Conservation (phyloP, 2,888 invertebrate species). For the Hirtodrosophila histrioides region DNA sequence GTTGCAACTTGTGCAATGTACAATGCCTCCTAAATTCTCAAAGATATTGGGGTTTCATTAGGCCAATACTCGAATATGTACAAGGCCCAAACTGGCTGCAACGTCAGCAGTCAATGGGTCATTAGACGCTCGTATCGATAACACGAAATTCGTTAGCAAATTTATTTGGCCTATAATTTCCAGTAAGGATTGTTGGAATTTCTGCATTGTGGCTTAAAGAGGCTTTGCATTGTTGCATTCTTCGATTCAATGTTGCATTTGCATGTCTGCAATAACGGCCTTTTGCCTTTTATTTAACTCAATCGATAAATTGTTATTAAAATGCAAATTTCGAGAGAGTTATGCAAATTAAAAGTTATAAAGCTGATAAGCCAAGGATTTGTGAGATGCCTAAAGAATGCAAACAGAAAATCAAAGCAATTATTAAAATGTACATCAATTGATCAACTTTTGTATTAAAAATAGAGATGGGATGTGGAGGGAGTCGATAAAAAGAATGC, state of each 20-base stretch:
- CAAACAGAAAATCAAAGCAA: not conserved
- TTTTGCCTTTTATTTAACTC: constrained; percentile 10
- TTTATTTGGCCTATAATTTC: constrained; percentile 50
- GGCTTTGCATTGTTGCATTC: constrained; percentile 45
- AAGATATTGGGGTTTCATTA: constrained; percentile 75
- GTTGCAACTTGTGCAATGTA: constrained; percentile 42
- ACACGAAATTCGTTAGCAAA: constrained; percentile 59
- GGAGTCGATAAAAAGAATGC: no score
- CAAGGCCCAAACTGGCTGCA: constrained; percentile 9
- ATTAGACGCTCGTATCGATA: constrained; percentile 63
- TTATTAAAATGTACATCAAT: not conserved
- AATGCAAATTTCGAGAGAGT: constrained; percentile 25
- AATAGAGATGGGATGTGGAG: no score
- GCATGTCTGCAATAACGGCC: not conserved
- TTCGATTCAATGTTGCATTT: constrained; percentile 23
- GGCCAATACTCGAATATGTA: constrained; percentile 44
- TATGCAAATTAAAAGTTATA: constrained; percentile 21
- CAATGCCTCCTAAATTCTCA: constrained; percentile 51
- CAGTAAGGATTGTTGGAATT: constrained; percentile 37
- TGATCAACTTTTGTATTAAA: not conserved
- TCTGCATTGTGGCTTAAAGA: constrained; percentile 38
- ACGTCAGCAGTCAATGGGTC: constrained; percentile 63
- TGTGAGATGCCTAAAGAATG: not conserved
- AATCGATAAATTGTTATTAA: constrained; percentile 23
- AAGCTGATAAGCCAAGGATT: constrained; percentile 4